Evolutionary conservation across 1,140 invertebrate species (phyloP).

Genomic region (Drosophila ananassae): DNA sequence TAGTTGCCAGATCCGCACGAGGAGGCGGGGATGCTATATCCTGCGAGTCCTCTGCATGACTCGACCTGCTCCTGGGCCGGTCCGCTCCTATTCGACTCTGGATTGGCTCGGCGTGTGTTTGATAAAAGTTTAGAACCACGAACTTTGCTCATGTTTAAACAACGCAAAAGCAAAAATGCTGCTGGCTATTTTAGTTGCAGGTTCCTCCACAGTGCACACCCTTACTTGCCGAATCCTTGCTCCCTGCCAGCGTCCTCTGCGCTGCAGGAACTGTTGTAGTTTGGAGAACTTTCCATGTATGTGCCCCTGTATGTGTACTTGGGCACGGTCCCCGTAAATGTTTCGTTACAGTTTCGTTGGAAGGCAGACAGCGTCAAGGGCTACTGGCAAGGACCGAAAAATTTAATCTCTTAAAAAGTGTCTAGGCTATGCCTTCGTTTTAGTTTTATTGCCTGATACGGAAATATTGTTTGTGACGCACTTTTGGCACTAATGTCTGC

Average conservation of each 20-base stretch:
- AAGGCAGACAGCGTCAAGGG: constrained; percentile 11
- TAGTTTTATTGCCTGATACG: constrained; percentile 65
- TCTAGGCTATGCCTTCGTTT: constrained; percentile 70
- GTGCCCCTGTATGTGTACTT: constrained; percentile 31
- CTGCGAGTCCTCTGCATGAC: constrained; percentile 37
- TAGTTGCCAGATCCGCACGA: constrained; percentile 60
- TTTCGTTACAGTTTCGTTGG: constrained; percentile 58
- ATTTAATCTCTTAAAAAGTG: constrained; percentile 82
- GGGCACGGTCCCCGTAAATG: constrained; percentile 60
- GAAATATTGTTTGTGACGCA: constrained; percentile 80
- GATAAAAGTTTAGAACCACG: constrained; percentile 80
- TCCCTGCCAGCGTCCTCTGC: background rate
- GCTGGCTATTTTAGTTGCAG: constrained; percentile 81
- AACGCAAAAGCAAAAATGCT: constrained; percentile 83
- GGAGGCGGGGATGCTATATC: constrained; percentile 5
- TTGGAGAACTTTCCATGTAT: constrained; percentile 61
- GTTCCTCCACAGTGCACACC: constrained; percentile 17
- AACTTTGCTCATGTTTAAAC: constrained; percentile 83
- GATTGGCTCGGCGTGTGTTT: constrained; percentile 69
- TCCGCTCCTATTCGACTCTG: constrained; percentile 1
- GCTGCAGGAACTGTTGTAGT: constrained; percentile 60
- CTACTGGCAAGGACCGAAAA: constrained; percentile 49
- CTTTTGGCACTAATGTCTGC: constrained; percentile 79
- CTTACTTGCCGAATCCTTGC: background rate
- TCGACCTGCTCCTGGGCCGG: constrained; percentile 34